Base-by-base conservation (phyloP, 2,113 vertebrate genomes). In the Pteronura brasiliensis region DNA sequence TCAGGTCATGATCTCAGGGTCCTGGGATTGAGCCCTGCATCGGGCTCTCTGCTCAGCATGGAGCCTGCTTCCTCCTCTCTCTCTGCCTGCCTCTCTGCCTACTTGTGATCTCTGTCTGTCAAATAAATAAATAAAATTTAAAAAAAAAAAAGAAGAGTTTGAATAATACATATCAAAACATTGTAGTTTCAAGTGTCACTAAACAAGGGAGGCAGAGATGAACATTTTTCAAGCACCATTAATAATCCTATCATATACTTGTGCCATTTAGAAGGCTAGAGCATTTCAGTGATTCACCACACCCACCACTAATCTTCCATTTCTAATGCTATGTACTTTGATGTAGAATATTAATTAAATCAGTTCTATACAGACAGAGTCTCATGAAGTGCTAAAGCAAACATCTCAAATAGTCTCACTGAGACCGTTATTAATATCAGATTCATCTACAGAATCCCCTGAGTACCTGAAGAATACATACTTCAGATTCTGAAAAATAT, bases 141-240 rank as follows among this genome's bases (percentile, higher is more conserved):
- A n/a, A n/a, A n/a, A n/a, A n/a, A n/a, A n/a, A n/a, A 85, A 74
- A 94, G 71, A 96, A 95, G 42, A 36, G 67, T 97, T 97, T 96
- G 95, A 98, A 97, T 98, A 98, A 98, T 96, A 96, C 63, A 96
- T 61, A 74, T 95, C 88, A 98, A 98, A 96, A 96, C 42, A 97
- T 3, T 57, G 96, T 34, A 77, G 69, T 86, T 39, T 93, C 95
- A 95, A 97, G 76, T 95, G 77, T 96, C 91, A 96, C 94, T 97
- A 96, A 97, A 98, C 77, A 96, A 97, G 71, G 42, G 96, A 87
- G 82, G 72, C 95, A 98, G 95, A 92, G 84, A 98, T 85, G 65
- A 93, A 95, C 52, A 90, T 55, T 97, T 98, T 97, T 93, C 91
- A 92, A 98, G 82, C 63, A 72, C 47, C 96, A 96, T 98, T 97